Evolutionary conservation across 2,888 invertebrate genomes (phyloP).

Genomic region (Ectemnius cavifrons): DNA sequence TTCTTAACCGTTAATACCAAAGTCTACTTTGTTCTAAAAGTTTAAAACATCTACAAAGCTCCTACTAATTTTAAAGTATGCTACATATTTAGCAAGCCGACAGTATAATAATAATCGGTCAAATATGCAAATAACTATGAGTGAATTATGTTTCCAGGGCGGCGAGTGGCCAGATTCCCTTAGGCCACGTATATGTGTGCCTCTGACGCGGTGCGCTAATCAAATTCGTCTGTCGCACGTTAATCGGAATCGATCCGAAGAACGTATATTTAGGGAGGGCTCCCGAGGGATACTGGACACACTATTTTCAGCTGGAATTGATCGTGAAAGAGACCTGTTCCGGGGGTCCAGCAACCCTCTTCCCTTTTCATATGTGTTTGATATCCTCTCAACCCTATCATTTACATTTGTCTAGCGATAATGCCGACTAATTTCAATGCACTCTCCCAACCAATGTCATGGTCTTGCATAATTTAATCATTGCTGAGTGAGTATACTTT

Average conservation of each 20-base stretch:
- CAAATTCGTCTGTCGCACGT: conserved; percentile 52
- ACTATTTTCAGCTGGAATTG: conserved; percentile 45
- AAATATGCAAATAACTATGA: not conserved
- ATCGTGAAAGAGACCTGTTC: conserved; percentile 26
- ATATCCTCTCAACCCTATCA: too few relatives aligned
- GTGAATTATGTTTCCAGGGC: conserved; percentile 9
- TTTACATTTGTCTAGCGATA: too few relatives aligned
- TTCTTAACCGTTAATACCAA: too few relatives aligned
- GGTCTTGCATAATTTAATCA: too few relatives aligned
- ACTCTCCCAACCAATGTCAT: too few relatives aligned
- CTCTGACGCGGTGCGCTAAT: conserved; percentile 47
- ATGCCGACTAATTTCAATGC: too few relatives aligned
- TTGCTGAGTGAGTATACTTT: too few relatives aligned
- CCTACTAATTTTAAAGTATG: too few relatives aligned
- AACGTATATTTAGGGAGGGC: conserved; percentile 50
- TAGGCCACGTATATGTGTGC: conserved; percentile 35
- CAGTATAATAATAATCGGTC: too few relatives aligned
- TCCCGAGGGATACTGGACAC: conserved; percentile 47
- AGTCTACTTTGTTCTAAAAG: too few relatives aligned
- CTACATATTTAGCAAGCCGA: too few relatives aligned
- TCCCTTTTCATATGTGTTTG: conserved; percentile 14
- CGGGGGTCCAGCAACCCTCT: conserved; percentile 25
- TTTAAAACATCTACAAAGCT: too few relatives aligned
- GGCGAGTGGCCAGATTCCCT: conserved; percentile 34
- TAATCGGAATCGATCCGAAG: conserved; percentile 48